A percentile compares a stretch with the other conserved stretches of the same genome.
Conservation (phyloP, 2,113 vertebrate genomes). For the Istiophorus platypterus region DNA sequence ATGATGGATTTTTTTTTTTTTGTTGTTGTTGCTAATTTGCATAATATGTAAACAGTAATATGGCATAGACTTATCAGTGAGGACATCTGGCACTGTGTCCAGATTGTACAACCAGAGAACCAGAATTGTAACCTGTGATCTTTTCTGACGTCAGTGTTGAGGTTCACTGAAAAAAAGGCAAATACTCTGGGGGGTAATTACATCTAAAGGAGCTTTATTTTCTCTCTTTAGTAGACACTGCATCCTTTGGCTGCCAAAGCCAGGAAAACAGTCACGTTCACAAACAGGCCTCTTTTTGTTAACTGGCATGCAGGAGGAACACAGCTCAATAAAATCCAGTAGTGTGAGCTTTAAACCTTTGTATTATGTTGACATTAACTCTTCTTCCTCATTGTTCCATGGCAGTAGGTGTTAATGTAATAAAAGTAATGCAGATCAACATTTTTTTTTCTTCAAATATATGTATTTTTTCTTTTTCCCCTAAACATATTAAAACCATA, state of each 20-base stretch:
- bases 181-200: conserved; percentile 36
- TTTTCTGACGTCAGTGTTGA: conserved; percentile 58
- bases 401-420: background rate
- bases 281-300: conserved; percentile 13
- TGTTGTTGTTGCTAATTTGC: too few species aligned
- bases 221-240: conserved; percentile 4
- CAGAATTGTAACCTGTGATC: conserved; percentile 61
- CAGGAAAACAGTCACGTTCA: background rate
- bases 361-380: background rate
- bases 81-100: too few species aligned
- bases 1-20: too few species aligned
- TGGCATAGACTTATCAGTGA: too few species aligned
- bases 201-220: conserved; percentile 46
- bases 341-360: background rate
- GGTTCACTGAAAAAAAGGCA: background rate
- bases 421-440: background rate
- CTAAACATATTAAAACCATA: background rate
- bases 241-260: too few species aligned
- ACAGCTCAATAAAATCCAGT: background rate
- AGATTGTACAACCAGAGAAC: conserved; percentile 13
- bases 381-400: background rate
- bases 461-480: background rate
- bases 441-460: too few species aligned
- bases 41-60: too few species aligned
- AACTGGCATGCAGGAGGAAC: background rate